Conservation (phyloP, 2,113 vertebrate species). For the Chloebia gouldiae region DNA sequence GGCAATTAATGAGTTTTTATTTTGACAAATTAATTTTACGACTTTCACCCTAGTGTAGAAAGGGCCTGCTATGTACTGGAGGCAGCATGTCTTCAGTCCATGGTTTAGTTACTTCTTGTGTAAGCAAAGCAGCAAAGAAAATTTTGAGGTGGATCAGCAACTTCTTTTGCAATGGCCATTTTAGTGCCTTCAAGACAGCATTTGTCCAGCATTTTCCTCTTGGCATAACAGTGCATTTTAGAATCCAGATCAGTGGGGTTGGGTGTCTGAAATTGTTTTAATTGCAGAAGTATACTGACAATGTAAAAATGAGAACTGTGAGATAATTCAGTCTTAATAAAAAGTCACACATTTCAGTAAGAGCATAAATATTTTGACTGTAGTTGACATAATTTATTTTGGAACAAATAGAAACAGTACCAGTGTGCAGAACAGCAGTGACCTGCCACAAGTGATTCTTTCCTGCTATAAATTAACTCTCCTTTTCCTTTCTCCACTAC, state of each 20-base stretch:
- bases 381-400: background rate
- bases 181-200: background rate
- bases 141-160: background rate
- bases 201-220: background rate
- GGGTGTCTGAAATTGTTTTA: background rate
- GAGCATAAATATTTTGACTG: background rate
- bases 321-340: background rate
- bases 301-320: background rate
- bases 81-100: background rate
- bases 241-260: fast-evolving
- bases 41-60: background rate
- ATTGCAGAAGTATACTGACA: background rate
- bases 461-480: background rate
- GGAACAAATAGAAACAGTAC: background rate
- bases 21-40: background rate
- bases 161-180: background rate
- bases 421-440: background rate
- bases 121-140: background rate
- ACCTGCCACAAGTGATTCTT: background rate
- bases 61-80: background rate
- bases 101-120: background rate
- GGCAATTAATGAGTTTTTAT: background rate
- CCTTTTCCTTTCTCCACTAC: background rate
- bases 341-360: background rate
- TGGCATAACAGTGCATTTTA: background rate